Evolutionary conservation across 1,140 invertebrate species (phyloP).

Genomic region (Brachionus rubens): DNA sequence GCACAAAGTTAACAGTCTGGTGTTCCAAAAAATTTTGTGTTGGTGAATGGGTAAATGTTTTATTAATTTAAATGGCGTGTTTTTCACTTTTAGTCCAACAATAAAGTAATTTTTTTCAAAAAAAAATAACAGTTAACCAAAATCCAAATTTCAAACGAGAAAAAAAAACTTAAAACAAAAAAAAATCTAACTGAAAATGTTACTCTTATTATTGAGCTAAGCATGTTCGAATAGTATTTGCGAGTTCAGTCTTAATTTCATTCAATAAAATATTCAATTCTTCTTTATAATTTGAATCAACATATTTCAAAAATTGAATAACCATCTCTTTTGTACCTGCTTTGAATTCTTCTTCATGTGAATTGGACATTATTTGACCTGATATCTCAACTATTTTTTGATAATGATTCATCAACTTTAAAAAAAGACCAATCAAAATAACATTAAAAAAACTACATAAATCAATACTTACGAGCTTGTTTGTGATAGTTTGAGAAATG

Average conservation of each 20-base stretch:
- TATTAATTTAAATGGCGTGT: too few relatives aligned
- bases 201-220: too few relatives aligned
- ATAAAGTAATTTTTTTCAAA: too few relatives aligned
- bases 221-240: not conserved
- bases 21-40: too few relatives aligned
- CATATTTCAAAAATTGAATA: constrained; percentile 40
- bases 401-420: constrained; percentile 38
- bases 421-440: not conserved
- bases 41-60: too few relatives aligned
- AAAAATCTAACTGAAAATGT: too few relatives aligned
- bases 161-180: too few relatives aligned
- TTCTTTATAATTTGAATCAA: constrained; percentile 39
- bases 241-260: constrained; percentile 31
- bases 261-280: constrained; percentile 30
- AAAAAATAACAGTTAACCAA: too few relatives aligned
- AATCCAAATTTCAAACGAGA: too few relatives aligned
- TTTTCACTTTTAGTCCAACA: too few relatives aligned
- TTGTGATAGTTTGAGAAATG: constrained; percentile 4
- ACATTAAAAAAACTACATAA: not conserved
- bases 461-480: constrained; percentile 6
- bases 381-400: constrained; percentile 44
- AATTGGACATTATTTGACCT: constrained; percentile 35
- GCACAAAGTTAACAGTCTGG: too few relatives aligned
- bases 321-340: constrained; percentile 36
- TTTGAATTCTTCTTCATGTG: constrained; percentile 34